Percentiles rank a stretch among this genome's conserved stretches.
phyloP scores from a whole-genome alignment of 1,140 invertebrate species.

The Coptotermes formosanus region DNA sequence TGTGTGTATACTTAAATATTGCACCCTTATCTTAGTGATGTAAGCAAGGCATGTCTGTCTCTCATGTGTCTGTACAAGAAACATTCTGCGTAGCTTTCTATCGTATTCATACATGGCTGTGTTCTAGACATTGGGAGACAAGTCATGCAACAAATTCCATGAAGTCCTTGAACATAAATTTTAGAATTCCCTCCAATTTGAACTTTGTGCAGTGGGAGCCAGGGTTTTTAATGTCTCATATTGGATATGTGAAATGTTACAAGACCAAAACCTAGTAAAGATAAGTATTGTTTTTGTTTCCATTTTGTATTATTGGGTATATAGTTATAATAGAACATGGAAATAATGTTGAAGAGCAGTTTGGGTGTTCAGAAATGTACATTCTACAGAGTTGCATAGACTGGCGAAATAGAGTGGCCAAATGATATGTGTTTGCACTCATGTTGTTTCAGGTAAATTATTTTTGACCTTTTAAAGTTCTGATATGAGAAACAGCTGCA shows the following conservation, averaged over 20 bases:
- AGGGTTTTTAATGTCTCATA: constrained; percentile 21
- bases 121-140: neutral
- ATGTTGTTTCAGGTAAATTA: too few relatives aligned
- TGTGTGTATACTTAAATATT: constrained; percentile 30
- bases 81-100: neutral
- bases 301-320: neutral
- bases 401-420: neutral
- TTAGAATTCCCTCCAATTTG: constrained; percentile 27
- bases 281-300: neutral
- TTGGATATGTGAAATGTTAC: neutral
- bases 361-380: neutral
- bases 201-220: neutral
- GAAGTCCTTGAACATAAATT: constrained; percentile 17
- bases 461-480: too few relatives aligned
- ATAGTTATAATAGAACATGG: neutral
- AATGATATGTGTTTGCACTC: neutral
- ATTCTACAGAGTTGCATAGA: neutral
- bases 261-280: neutral
- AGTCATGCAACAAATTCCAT: neutral
- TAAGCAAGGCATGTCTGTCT: neutral
- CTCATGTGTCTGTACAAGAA: neutral
- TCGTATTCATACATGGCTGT: neutral
- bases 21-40: neutral
- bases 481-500: too few relatives aligned
- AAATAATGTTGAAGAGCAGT: neutral